These are phyloP conservation scores for Ammodytes dubius DNA, from an alignment of 2,113 vertebrate species.

Conservation along the genomic window DNA sequence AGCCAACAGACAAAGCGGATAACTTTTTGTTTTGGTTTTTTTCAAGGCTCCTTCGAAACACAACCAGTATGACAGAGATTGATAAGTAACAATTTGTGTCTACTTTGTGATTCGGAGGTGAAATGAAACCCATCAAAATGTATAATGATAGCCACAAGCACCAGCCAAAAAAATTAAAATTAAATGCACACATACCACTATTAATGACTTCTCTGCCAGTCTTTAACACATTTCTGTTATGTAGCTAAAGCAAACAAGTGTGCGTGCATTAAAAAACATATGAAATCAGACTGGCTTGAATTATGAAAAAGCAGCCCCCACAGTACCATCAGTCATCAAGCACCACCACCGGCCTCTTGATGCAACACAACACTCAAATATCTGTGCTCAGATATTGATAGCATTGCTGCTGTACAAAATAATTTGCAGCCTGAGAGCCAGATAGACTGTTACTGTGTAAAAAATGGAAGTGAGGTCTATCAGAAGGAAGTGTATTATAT, in stretches of 20 bases:
- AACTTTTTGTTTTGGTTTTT: constrained; percentile 21
- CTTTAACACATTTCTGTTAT: not conserved
- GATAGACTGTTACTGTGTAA: constrained; percentile 62
- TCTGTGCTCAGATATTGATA: constrained; percentile 55
- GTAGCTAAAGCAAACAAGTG: constrained; percentile 1
- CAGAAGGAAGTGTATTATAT: constrained; percentile 71
- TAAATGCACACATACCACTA: not conserved
- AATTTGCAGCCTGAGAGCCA: constrained; percentile 56
- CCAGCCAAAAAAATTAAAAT: constrained; percentile 12
- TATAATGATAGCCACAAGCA: constrained; percentile 23
- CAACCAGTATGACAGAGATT: constrained; percentile 6
- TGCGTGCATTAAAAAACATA: not conserved
- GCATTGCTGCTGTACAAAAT: constrained; percentile 53
- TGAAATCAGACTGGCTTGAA: constrained; percentile 14
- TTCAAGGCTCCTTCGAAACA: not conserved
- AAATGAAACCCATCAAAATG: constrained; percentile 27
- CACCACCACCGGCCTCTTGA: constrained; percentile 14
- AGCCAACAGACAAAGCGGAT: constrained; percentile 26
- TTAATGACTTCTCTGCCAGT: not conserved
- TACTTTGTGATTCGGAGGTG: not conserved
- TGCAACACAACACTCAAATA: constrained; percentile 62
- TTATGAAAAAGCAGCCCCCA: constrained; percentile 10
- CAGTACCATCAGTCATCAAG: constrained; percentile 43
- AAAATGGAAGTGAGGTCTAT: constrained; percentile 60
- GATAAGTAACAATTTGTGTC: constrained; percentile 16